phyloP scores from a whole-genome alignment of 2,797 vertebrate genomes.

The Merluccius polli region DNA sequence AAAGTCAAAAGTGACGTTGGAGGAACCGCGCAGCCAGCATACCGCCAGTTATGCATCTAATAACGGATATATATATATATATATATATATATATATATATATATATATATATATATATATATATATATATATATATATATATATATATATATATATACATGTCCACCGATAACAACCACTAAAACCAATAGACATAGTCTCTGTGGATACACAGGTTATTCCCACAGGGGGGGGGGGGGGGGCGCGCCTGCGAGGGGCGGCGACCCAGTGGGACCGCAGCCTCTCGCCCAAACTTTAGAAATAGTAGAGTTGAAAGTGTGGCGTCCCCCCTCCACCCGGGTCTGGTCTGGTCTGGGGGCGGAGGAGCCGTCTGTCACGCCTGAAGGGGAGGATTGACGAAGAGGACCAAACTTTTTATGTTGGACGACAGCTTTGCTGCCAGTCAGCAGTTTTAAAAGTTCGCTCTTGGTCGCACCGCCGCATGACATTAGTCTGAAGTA shows the following conservation, averaged over 20 bases:
- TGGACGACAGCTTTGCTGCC: neutral
- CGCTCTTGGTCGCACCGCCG: neutral
- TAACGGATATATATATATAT: too few species aligned
- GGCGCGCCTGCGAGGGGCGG: slow-evolving; percentile 31
- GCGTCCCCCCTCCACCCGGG: slow-evolving; percentile 21
- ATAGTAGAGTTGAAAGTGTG: slow-evolving; percentile 55
- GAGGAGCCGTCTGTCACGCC: neutral
- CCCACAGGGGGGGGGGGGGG: neutral
- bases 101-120: too few species aligned
- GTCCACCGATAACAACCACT: neutral
- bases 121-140: too few species aligned
- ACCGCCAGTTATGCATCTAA: neutral
- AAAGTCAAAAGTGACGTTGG: neutral
- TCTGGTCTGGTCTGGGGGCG: neutral
- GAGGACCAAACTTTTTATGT: neutral
- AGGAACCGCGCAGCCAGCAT: neutral
- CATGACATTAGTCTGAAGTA: neutral
- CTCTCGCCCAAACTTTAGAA: slow-evolving; percentile 49
- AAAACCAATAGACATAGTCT: neutral
- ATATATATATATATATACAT: too few species aligned
- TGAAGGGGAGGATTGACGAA: neutral
- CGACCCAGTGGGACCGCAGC: slow-evolving; percentile 42
- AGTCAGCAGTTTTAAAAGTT: neutral
- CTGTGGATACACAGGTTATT: neutral
- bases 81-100: too few species aligned